A percentile compares a stretch with the other conserved stretches of the same genome.
Evolutionary conservation across 2,797 vertebrate genomes (phyloP).

Genomic region (Thripadectes ignobilis): DNA sequence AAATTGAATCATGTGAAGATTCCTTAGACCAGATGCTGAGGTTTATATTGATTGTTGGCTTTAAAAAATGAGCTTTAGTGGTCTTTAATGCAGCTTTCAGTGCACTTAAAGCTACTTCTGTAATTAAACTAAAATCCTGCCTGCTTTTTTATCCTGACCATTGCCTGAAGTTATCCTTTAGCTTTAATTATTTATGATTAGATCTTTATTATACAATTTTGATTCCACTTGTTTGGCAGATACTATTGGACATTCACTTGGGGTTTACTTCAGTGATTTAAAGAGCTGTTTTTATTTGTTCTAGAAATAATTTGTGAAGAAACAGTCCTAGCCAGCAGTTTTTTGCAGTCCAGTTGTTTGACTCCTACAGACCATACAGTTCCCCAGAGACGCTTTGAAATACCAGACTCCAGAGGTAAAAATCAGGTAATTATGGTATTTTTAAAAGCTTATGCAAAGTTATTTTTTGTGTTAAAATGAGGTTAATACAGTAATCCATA

Average conservation of each 20-base stretch:
- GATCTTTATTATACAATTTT: not conserved
- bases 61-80: not conserved
- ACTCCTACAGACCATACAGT: conserved; percentile 81
- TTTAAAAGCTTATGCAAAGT: not conserved
- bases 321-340: conserved; percentile 80
- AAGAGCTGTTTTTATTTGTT: conserved; percentile 61
- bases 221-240: not conserved
- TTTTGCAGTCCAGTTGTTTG: conserved; percentile 71
- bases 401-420: conserved; percentile 69
- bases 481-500: not conserved
- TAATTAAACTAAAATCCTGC: not conserved
- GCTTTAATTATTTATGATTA: not conserved
- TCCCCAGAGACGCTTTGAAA: conserved; percentile 79
- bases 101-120: not conserved
- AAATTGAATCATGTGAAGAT: not conserved
- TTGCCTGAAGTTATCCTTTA: not conserved
- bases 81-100: not conserved
- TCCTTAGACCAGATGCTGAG: not conserved
- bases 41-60: not conserved
- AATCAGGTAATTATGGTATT: conserved; percentile 68
- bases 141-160: not conserved
- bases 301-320: conserved; percentile 84
- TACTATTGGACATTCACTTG: not conserved
- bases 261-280: not conserved
- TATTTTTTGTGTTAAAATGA: not conserved